Evolutionary conservation across 2,113 vertebrate genomes (phyloP), one percentile per base, ranked within the genome.

Genomic region (Tautogolabrus adspersus): DNA sequence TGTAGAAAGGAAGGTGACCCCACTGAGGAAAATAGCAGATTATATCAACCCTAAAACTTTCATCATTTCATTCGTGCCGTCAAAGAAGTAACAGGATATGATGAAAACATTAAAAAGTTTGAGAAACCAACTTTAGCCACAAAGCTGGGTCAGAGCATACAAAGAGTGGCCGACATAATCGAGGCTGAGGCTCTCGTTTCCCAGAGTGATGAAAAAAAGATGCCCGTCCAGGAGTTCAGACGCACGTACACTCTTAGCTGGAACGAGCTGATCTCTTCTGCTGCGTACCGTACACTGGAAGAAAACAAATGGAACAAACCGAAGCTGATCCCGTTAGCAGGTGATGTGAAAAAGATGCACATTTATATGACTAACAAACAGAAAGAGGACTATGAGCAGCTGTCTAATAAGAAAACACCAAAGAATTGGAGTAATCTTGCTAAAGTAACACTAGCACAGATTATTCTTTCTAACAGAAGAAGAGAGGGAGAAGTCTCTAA

Each of bases 181-280:
- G 55, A 57, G 6, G 55, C 23, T 57, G 55, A 57, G 23, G 55
- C 55, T 30, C 22, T 57, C 30, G 23, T 13, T 15, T 26, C 23
- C 55, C 23, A 55, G 55, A 57, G 30, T 8, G 30, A 30, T 30
- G 55, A 57, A 16, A 57, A 57, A 22, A 16, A 57, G 23, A 22
- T 15, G 23, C 22, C 1, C 30, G 55, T 57, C 23, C 55, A 57
- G 12, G 23, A 57, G 23, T 57, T 26, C 8, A 57, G 22, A 57
- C 22, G 55, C 55, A 57, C 30, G 55, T 57, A 57, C 23, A 16
- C 1, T 57, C 55, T 57, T 13, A 30, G 11, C 55, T 30, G 55
- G 55, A 57, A 57, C 30, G 22, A 30, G 23, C 26, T 57, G 55
- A 57, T 57, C 55, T 57, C 55, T 57, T 57, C 55, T 57, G 23